These are phyloP conservation scores for Saimiri boliviensis DNA, from an alignment of 2,113 vertebrate species.

Conservation along the genomic window DNA sequence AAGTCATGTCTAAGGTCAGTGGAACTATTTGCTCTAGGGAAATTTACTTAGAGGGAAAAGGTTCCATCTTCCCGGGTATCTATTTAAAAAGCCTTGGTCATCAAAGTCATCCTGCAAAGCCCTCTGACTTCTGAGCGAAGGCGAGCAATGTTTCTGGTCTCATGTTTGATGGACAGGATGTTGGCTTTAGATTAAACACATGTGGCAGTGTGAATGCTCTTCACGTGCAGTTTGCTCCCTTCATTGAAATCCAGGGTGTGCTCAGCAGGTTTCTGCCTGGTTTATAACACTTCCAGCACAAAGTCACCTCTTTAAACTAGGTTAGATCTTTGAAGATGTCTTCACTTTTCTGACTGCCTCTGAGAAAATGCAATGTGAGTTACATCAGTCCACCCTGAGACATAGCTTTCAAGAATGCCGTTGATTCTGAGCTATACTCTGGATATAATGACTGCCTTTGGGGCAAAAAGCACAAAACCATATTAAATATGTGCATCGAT, in stretches of 20 bases:
- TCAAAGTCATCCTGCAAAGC: slow-evolving; percentile 66
- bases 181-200: slow-evolving; percentile 57
- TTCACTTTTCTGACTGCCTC: background rate
- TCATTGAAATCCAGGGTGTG: slow-evolving; percentile 5
- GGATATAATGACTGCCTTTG: background rate
- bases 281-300: background rate
- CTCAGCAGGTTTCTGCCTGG: slow-evolving; percentile 2
- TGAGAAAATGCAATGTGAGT: background rate
- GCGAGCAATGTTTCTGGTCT: slow-evolving; percentile 22
- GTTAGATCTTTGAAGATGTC: slow-evolving; percentile 20
- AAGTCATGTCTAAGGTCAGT: slow-evolving; percentile 56
- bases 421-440: background rate
- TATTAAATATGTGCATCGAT: background rate
- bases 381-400: background rate
- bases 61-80: slow-evolving; percentile 48
- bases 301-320: slow-evolving; percentile 33
- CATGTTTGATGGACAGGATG: slow-evolving; percentile 59
- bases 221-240: background rate
- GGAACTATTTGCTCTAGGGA: slow-evolving; percentile 64
- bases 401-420: background rate
- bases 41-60: slow-evolving; percentile 20
- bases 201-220: background rate
- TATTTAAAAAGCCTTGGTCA: slow-evolving; percentile 48
- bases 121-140: slow-evolving; percentile 49
- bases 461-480: background rate